A percentile compares a stretch with the other conserved stretches of the same genome.
phyloP scores from a whole-genome alignment of 2,888 invertebrate species.

The Lithodes maja region DNA sequence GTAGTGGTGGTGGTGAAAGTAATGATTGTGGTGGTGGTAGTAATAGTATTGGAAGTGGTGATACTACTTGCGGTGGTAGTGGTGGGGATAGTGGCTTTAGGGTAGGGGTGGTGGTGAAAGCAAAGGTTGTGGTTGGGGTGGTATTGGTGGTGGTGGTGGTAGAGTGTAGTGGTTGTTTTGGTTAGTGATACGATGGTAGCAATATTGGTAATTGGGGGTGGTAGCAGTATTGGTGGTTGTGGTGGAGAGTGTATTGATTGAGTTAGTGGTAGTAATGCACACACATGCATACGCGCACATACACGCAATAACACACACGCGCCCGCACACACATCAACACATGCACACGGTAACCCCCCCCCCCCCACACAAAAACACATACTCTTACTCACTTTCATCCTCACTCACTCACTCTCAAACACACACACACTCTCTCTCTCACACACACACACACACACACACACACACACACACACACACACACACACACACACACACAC shows the following conservation, averaged over 20 bases:
- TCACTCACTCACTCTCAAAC: background rate
- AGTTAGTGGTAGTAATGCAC: background rate
- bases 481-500: background rate
- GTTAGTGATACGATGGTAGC: background rate
- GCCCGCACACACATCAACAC: background rate
- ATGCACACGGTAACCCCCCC: background rate
- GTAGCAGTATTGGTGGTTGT: background rate
- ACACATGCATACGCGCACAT: background rate
- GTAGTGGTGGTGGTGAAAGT: background rate
- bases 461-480: slow-evolving; percentile 13
- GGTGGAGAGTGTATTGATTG: background rate
- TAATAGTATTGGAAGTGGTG: background rate
- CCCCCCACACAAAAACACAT: background rate
- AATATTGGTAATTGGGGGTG: background rate
- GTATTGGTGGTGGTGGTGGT: background rate
- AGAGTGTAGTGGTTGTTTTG: no score
- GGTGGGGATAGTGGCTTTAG: background rate
- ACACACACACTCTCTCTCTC: background rate
- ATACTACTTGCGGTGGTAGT: background rate
- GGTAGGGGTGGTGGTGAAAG: background rate
- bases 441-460: slow-evolving; percentile 7
- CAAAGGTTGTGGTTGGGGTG: background rate
- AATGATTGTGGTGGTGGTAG: background rate
- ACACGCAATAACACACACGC: background rate
- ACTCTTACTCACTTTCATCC: background rate